phyloP scores from a whole-genome alignment of 2,797 vertebrate species.

The Leucoraja ocellata region DNA sequence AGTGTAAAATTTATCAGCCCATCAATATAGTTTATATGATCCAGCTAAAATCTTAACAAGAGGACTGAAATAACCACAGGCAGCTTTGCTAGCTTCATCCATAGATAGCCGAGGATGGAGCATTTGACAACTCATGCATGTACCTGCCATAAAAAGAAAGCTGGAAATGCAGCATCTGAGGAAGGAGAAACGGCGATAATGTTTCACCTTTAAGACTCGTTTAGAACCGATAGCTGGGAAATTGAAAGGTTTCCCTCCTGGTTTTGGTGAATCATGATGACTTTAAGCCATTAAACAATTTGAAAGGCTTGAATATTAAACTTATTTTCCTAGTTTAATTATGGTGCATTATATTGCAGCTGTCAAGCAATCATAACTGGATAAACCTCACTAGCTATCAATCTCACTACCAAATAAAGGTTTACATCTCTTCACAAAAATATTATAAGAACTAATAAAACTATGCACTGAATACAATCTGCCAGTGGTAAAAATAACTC shows the following conservation, averaged over 20 bases:
- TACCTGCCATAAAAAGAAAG: not conserved
- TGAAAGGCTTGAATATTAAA: not conserved
- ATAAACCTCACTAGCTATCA: too few species aligned
- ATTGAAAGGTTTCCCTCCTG: not conserved
- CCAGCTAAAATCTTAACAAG: conserved; percentile 14
- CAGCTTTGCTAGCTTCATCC: not conserved
- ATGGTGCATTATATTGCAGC: too few species aligned
- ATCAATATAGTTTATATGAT: conserved; percentile 23
- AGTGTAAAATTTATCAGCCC: conserved; percentile 23
- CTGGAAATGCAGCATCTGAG: too few species aligned
- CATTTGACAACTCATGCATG: not conserved
- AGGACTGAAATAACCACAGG: not conserved
- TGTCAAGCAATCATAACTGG: not conserved
- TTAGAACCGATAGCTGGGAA: not conserved
- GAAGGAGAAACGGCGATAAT: too few species aligned
- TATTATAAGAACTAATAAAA: not conserved
- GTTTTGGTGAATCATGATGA: too few species aligned
- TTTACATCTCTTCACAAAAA: not conserved
- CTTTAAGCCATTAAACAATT: not conserved
- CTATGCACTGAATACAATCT: not conserved
- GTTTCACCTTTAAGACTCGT: too few species aligned
- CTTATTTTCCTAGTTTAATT: not conserved
- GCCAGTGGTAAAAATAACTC: not conserved
- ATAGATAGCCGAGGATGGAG: not conserved
- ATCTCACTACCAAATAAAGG: not conserved